A percentile compares a stretch with the other conserved stretches of the same genome.
phyloP scores from a whole-genome alignment of 2,888 invertebrate genomes.

The Orthonevra nobilis region DNA sequence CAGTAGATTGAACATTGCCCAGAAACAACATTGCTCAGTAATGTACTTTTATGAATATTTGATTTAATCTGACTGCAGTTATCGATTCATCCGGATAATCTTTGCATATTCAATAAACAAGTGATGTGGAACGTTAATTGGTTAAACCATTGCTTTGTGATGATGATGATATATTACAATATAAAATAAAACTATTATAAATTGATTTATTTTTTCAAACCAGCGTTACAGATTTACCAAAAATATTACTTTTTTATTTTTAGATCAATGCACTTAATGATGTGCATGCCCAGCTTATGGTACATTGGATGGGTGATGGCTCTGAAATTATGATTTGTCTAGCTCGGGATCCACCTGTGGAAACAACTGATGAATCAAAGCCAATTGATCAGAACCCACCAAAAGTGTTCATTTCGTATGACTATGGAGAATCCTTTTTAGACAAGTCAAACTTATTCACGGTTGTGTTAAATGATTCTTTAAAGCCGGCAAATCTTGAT shows the following conservation, averaged over 20 bases:
- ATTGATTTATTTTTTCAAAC: too few species aligned
- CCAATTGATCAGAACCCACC: constrained; percentile 85
- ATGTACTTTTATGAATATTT: too few species aligned
- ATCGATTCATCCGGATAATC: too few species aligned
- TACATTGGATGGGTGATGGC: constrained; percentile 95
- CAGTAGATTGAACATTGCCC: too few species aligned
- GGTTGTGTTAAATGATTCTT: constrained; percentile 81
- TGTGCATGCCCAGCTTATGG: constrained; percentile 93
- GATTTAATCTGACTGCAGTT: too few species aligned
- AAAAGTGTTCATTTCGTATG: constrained; percentile 88
- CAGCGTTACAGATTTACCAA: too few species aligned
- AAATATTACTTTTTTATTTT: constrained; percentile 75
- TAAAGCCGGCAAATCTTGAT: constrained; percentile 86
- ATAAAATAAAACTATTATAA: too few species aligned
- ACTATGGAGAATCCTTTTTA: constrained; percentile 90
- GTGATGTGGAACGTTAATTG: too few species aligned
- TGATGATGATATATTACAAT: too few species aligned
- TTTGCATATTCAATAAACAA: too few species aligned
- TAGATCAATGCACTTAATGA: constrained; percentile 91
- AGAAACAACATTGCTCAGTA: too few species aligned
- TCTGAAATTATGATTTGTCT: constrained; percentile 93
- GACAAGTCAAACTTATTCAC: constrained; percentile 87
- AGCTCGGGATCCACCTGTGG: constrained; percentile 86
- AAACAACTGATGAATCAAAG: constrained; percentile 74
- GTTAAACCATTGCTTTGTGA: too few species aligned